Conservation (phyloP, 1,140 invertebrate genomes). For the Drosophila repleta region DNA sequence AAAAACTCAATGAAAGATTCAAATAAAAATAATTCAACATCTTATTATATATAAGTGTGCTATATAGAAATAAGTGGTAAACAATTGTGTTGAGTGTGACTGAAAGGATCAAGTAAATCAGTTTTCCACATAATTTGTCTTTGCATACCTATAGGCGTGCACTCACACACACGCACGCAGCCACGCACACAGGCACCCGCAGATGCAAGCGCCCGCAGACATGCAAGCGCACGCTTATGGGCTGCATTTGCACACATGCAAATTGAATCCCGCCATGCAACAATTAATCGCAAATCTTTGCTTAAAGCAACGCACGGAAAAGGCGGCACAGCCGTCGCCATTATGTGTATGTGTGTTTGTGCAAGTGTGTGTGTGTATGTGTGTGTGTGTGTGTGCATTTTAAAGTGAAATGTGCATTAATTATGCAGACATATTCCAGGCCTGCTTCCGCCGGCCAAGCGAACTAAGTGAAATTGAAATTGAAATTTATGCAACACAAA, state of each 20-base stretch:
- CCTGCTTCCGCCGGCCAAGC: constrained; percentile 16
- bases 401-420: constrained; percentile 82
- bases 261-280: constrained; percentile 75
- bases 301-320: constrained; percentile 66
- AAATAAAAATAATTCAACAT: background rate
- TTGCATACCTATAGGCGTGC: constrained; percentile 59
- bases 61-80: constrained; percentile 4
- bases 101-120: background rate
- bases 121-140: background rate
- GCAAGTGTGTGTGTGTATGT: constrained; percentile 45
- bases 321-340: constrained; percentile 63
- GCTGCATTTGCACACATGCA: constrained; percentile 38
- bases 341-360: constrained; percentile 45
- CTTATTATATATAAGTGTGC: background rate
- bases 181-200: constrained; percentile 16
- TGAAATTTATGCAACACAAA: constrained; percentile 44
- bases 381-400: constrained; percentile 65
- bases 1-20: constrained; percentile 8
- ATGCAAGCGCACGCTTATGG: constrained; percentile 6
- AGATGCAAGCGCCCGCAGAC: constrained; percentile 5
- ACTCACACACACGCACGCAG: constrained; percentile 15
- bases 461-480: constrained; percentile 69
- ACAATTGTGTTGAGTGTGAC: background rate
- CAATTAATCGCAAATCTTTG: constrained; percentile 83
- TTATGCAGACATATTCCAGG: constrained; percentile 63